Base-by-base conservation (phyloP, 1,140 invertebrate genomes). In the Anastrepha obliqua region DNA sequence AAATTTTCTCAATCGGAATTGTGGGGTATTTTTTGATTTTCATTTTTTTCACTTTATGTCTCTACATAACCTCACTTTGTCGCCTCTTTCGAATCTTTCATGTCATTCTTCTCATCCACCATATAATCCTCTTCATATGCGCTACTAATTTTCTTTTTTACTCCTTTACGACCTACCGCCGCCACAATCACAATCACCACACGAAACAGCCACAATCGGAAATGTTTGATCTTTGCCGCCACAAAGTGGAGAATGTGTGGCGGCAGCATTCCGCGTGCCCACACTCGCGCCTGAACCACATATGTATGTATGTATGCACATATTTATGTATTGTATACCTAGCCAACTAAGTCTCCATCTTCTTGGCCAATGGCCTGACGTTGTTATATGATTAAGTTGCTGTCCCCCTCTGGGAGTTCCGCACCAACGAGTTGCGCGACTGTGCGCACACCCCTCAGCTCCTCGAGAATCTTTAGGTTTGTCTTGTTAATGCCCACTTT, bases 321-420 rank as follows among this genome's bases (percentile, higher is more conserved):
- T 58, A 55, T 2, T 1, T 55, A 55, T 55, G 11, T 55, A 6
- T 2, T 55, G 17, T 81, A 8, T 55, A 62, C 29, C 29, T 29
- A 29, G 0, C 29, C 29, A 29, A 29, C 29, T 29, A 29, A 29
- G 13, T 9, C 11, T n/a, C 44, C 17, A 42, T n/a, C 9, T 17
- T 74, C 64, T 87, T 90, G 90, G 91, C 91, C 91, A 92, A 92
- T 92, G 91, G 91, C 91, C 91, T 92, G 89, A 90, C 91, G 91
- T 86, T 86, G 59, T 86, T 59, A 92, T 92, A 90, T 92, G 91
- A 92, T 92, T 92, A 92, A 92, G 91, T 90, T 90, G 89, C 87
- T 88, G 90, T 91, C 86, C 88, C 89, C 89, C 78, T 5, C 60
- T 74, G 85, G 55, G 7, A 60, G 55, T 44, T 86, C 29, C 42